Evolutionary conservation across 2,113 vertebrate species (phyloP), one percentile per base, ranked within the genome.

Genomic region (Pseudorasbora parva): DNA sequence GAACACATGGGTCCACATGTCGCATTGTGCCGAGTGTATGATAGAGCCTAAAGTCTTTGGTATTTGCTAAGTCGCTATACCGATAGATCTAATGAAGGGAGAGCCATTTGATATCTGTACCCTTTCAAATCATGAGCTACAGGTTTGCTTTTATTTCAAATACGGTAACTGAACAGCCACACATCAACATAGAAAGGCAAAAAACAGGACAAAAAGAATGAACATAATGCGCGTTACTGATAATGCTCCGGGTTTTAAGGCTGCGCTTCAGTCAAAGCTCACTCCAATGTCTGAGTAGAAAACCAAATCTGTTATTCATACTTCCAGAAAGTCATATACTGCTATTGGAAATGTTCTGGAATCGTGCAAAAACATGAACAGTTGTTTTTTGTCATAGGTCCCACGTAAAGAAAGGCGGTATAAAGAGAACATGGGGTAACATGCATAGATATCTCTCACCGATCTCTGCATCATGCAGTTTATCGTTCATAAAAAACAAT

Each of bases 381-480:
- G 30, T 73, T 47, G 57, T 84, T 86, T 75, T 79, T 68, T 84
- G 81, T 88, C 81, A 14, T 71, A 54, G 45, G 69, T 81, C 71
- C 45, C 30, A 72, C n/a, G 87, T 84, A 84, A 89, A 78, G 68
- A 33, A 84, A 83, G 43, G 59, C 64, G 87, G 81, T 49, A 75
- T 72, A 82, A 89, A 73, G 15, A 72, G 85, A 81, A 91, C 91
- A 89, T 83, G 19, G 87, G 77, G 73, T 85, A 87, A 92, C 87
- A 88, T 88, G 83, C 21, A 66, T 74, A 89, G 90, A 88, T 88
- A 87, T 83, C 89, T 92, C 86, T 88, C 89, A 64, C 14, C 14
- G 33, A 89, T 87, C 87, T 92, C 93, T 91, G 92, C 87, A 83
- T 93, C 93, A 93, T 93, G 89, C 91, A 90, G 91, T 92, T 92